A percentile compares a stretch with the other conserved stretches of the same genome.
Conservation (phyloP, 2,113 vertebrate genomes). For the Brachyhypopomus gauderio region DNA sequence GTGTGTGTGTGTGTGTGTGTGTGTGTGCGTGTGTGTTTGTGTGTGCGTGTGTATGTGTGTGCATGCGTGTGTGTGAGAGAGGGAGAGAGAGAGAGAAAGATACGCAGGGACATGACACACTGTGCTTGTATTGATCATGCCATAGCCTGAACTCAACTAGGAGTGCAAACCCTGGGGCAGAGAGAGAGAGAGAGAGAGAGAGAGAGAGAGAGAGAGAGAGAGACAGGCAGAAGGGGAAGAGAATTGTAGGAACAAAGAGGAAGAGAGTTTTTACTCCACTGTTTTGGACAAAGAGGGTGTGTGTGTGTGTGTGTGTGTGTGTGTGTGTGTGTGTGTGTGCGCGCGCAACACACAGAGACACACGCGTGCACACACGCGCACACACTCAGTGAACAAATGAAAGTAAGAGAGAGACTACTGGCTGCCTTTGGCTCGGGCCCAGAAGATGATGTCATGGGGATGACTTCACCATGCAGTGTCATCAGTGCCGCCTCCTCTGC, state of each 20-base stretch:
- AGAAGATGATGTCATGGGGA: slow-evolving; percentile 64
- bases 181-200: slow-evolving; percentile 36
- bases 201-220: background rate
- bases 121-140: slow-evolving; percentile 55
- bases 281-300: slow-evolving; percentile 49
- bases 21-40: slow-evolving; percentile 22
- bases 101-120: slow-evolving; percentile 49
- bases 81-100: slow-evolving; percentile 35
- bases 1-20: slow-evolving; percentile 33
- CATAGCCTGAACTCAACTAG: slow-evolving; percentile 54
- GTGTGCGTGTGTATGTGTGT: slow-evolving; percentile 17
- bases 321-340: slow-evolving; percentile 8
- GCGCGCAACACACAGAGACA: background rate
- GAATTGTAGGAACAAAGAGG: too few relatives aligned
- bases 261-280: slow-evolving; percentile 52
- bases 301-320: slow-evolving; percentile 24
- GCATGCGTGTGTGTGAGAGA: slow-evolving; percentile 20
- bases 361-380: background rate
- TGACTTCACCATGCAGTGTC: slow-evolving; percentile 67
- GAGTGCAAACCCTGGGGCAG: slow-evolving; percentile 45
- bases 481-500: slow-evolving; percentile 53
- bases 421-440: slow-evolving; percentile 55
- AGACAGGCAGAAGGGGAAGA: too few relatives aligned
- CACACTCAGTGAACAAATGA: slow-evolving; percentile 29
- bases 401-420: slow-evolving; percentile 42